phyloP scores from a whole-genome alignment of 2,113 vertebrate genomes.

The Takifugu flavidus region DNA sequence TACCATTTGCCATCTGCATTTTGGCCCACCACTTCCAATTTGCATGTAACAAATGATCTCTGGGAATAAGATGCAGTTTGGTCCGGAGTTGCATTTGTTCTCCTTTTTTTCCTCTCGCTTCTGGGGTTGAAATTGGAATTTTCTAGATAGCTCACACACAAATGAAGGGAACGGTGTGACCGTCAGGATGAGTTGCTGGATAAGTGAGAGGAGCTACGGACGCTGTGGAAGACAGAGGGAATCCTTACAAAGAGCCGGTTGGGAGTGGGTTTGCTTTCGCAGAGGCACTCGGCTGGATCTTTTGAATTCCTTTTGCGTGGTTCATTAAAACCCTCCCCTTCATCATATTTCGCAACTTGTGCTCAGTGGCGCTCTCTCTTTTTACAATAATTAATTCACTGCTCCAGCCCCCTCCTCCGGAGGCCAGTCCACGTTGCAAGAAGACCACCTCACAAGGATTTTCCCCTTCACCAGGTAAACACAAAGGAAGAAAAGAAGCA shows the following conservation, averaged over 20 bases:
- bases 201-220: background rate
- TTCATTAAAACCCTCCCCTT: constrained; percentile 12
- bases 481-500: constrained; percentile 67
- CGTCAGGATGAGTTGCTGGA: constrained; percentile 3
- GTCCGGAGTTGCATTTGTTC: constrained; percentile 34
- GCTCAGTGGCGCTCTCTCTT: background rate
- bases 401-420: constrained; percentile 52
- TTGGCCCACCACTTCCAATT: constrained; percentile 34
- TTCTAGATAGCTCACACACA: constrained; percentile 20
- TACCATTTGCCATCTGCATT: constrained; percentile 24
- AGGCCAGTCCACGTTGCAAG: constrained; percentile 47
- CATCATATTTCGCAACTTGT: background rate
- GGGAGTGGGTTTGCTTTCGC: background rate
- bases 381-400: constrained; percentile 60
- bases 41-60: constrained; percentile 37
- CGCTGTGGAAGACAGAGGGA: background rate
- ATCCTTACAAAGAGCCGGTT: background rate
- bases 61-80: constrained; percentile 24
- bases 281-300: background rate
- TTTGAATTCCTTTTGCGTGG: constrained; percentile 4
- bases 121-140: constrained; percentile 19
- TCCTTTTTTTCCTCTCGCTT: background rate
- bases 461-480: constrained; percentile 71
- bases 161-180: constrained; percentile 8
- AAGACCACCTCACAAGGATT: constrained; percentile 72